Base-by-base conservation (phyloP, 2,888 invertebrate species). In the Microplitis manilae region DNA sequence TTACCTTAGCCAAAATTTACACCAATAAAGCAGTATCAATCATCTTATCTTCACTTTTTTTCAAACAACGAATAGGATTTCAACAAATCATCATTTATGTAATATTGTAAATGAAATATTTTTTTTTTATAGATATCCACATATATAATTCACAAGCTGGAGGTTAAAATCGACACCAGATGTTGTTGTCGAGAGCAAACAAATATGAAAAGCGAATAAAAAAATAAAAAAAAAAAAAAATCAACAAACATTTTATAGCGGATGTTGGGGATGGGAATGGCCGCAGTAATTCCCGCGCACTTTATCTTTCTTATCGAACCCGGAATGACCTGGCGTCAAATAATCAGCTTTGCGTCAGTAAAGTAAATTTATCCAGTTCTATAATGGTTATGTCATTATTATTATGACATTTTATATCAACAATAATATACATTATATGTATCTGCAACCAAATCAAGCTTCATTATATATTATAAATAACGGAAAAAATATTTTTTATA, bases 101-200 rank as follows among this genome's bases (percentile, higher is more conserved):
- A 30, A 30, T 30, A 30, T 30, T 30, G 1, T 2, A 30, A 30
- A 30, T 30, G 30, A 30, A 30, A 30, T 13, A 7, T 6, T 59
- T 59, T 13, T 13, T 20, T 61, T 15, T 71, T 30, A 7, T 9
- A 13, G n/a, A 7, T 60, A n/a, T 30, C 17, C 38, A 40, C 62
- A 62, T 39, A 9, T 40, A 5, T 8, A 62, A 72, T 72, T 62
- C 40, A 73, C 73, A 73, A 65, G 65, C 40, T 69, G 68, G 60
- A 69, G 68, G 75, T 75, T 69, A 75, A 70, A 59, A 75, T 69
- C 64, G 64, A 50, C 69, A 64, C 62, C 75, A 75, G 75, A 75
- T 75, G 75, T 75, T 75, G 75, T 75, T 75, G 38, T 73, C 39
- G 41, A 59, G 67, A 50, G 73, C 9, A 50, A 73, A 73, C 38